Conservation (phyloP, 2,113 vertebrate species). For the Leptosomus discolor region DNA sequence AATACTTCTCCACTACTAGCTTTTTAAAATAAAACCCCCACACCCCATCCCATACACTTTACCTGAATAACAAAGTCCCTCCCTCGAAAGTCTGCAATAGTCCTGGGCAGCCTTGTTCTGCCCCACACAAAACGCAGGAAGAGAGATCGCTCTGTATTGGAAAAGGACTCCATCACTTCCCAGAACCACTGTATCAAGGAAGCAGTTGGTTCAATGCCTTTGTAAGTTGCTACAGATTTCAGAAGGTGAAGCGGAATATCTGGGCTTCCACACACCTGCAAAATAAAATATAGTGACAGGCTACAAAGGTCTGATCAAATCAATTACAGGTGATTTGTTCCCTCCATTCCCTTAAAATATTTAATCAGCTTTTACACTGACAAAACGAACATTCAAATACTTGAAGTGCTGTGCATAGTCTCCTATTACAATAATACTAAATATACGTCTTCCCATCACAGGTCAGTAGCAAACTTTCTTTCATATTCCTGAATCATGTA, state of each 20-base stretch:
- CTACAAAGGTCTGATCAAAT: background rate
- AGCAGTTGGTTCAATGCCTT: constrained; percentile 91
- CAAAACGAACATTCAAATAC: background rate
- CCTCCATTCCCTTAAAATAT: background rate
- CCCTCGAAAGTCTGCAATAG: constrained; percentile 96
- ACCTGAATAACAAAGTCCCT: constrained; percentile 98
- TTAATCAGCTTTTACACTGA: background rate
- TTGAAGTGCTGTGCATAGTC: background rate
- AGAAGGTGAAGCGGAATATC: constrained; percentile 97
- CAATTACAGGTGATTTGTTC: background rate
- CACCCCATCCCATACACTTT: background rate
- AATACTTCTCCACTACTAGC: background rate
- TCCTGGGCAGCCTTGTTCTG: constrained; percentile 93
- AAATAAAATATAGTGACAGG: background rate
- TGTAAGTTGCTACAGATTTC: constrained; percentile 97
- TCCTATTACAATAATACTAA: background rate
- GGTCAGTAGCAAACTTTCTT: background rate
- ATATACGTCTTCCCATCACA: background rate
- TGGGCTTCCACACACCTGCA: constrained; percentile 94
- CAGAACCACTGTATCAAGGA: constrained; percentile 97
- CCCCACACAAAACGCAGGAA: constrained; percentile 98
- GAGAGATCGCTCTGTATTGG: constrained; percentile 93
- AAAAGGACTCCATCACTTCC: constrained; percentile 99
- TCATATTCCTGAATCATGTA: background rate
- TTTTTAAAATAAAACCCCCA: background rate